Conservation (phyloP, 2,888 invertebrate genomes). For the Hirudinaria manillensis region DNA sequence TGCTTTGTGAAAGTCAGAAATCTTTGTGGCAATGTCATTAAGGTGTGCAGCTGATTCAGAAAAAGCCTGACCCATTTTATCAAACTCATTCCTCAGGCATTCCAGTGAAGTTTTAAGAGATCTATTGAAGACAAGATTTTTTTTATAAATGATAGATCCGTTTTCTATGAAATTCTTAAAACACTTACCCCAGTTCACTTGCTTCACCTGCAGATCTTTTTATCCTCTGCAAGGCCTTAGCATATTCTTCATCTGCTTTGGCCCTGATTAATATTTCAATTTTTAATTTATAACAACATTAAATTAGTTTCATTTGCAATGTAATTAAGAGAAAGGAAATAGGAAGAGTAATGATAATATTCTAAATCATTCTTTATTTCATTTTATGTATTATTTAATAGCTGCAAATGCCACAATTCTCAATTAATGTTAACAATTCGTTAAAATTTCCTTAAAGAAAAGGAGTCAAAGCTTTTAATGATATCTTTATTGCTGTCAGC, state of each 20-base stretch:
- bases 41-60: constrained; percentile 22
- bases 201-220: constrained; percentile 10
- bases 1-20: constrained; percentile 27
- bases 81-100: constrained; percentile 24
- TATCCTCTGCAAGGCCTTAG: constrained; percentile 23
- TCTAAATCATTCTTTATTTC: no score
- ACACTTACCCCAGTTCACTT: constrained; percentile 27
- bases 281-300: no score
- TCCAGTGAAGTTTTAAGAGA: constrained; percentile 19
- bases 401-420: no score
- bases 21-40: constrained; percentile 12
- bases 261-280: constrained; percentile 26
- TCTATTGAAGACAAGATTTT: not conserved
- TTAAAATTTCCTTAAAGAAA: no score
- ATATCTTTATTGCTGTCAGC: no score
- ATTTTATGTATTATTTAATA: no score
- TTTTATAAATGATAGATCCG: not conserved
- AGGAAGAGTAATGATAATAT: no score
- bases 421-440: no score
- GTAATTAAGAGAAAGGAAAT: no score
- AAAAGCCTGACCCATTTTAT: constrained; percentile 26
- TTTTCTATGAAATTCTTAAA: not conserved
- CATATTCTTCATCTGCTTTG: constrained; percentile 35
- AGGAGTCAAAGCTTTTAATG: no score
- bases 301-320: no score